Conservation (phyloP, 2,888 invertebrate species). For the Anodontia alba region DNA sequence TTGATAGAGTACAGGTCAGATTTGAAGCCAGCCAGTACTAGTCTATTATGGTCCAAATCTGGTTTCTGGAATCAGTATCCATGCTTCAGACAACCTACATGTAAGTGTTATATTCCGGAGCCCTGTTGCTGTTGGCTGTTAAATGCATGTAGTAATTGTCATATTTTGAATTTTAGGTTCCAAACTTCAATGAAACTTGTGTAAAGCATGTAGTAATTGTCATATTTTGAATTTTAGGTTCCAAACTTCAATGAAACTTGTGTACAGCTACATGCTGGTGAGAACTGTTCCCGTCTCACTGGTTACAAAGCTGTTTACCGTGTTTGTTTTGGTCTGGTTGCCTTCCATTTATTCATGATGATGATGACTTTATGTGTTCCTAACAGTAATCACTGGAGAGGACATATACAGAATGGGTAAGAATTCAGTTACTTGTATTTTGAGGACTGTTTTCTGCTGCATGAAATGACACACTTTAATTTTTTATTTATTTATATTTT, state of each 20-base stretch:
- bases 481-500: not conserved
- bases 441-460: no score
- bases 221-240: conserved; percentile 69
- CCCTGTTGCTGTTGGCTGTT: no score
- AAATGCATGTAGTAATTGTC: no score
- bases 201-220: no score
- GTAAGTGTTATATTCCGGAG: no score
- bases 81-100: no score
- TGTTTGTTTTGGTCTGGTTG: conserved; percentile 84
- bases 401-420: conserved; percentile 86
- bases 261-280: conserved; percentile 78
- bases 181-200: conserved; percentile 82
- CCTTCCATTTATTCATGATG: conserved; percentile 83
- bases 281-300: conserved; percentile 82
- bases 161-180: conserved; percentile 70
- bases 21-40: no score
- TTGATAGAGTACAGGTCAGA: no score
- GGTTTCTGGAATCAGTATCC: no score
- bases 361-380: conserved; percentile 83
- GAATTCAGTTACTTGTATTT: no score
- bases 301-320: conserved; percentile 86
- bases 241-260: conserved; percentile 84
- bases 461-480: not conserved
- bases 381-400: conserved; percentile 84
- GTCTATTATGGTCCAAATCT: no score